A percentile compares a stretch with the other conserved stretches of the same genome.
Conservation (phyloP, 2,113 vertebrate species). For the Porphyrio hochstetteri region DNA sequence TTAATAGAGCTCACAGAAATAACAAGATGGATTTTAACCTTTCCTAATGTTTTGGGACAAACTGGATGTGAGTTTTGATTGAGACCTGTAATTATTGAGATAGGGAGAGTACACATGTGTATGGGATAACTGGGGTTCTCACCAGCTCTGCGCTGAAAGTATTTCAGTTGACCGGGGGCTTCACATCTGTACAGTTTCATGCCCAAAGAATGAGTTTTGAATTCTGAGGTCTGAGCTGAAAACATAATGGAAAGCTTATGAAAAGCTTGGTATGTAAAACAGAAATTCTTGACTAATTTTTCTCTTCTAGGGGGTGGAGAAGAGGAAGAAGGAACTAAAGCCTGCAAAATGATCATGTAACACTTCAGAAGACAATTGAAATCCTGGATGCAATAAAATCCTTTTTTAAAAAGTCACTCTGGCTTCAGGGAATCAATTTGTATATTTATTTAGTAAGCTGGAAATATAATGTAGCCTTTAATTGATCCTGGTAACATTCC, state of each 20-base stretch:
- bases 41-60: not conserved
- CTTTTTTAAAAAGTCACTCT: not conserved
- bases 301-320: not conserved
- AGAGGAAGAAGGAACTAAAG: not conserved
- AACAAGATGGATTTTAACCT: not conserved
- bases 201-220: slow-evolving; percentile 35
- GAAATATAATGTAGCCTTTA: not conserved
- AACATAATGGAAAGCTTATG: slow-evolving; percentile 52
- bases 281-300: slow-evolving; percentile 13
- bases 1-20: not conserved
- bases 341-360: not conserved
- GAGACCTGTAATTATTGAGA: not conserved
- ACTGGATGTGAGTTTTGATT: not conserved
- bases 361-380: slow-evolving; percentile 13
- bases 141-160: not conserved
- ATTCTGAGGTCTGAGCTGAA: slow-evolving; percentile 26
- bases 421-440: not conserved
- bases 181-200: not conserved
- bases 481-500: not conserved
- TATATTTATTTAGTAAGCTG: not conserved
- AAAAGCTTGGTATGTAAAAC: not conserved
- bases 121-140: not conserved
- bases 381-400: slow-evolving; percentile 15
- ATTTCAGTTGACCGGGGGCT: not conserved
- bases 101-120: accelerated